These are phyloP conservation scores for Syrrhaptes paradoxus DNA, from an alignment of 2,113 vertebrate genomes.

Conservation along the genomic window DNA sequence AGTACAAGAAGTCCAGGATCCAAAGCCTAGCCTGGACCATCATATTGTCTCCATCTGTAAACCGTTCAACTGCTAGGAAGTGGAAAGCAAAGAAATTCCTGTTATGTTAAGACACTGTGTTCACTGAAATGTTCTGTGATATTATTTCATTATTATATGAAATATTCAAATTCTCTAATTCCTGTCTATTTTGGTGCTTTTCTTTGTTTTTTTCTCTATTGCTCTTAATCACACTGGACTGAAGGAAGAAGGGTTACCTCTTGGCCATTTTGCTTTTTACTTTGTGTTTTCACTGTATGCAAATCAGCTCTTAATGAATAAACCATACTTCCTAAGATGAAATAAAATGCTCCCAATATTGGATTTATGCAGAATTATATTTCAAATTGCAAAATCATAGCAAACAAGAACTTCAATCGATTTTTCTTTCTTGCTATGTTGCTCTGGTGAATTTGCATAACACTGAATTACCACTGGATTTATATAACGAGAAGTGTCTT, in stretches of 20 bases:
- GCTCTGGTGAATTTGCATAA: neutral
- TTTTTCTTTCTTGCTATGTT: neutral
- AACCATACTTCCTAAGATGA: neutral
- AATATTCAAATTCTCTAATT: neutral
- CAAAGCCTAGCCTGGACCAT: neutral
- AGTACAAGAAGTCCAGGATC: constrained; percentile 7
- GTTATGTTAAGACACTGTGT: neutral
- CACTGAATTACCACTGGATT: neutral
- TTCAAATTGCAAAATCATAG: neutral
- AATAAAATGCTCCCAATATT: neutral
- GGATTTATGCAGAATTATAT: neutral
- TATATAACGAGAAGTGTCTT: neutral
- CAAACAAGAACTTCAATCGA: neutral
- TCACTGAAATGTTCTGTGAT: neutral
- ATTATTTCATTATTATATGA: neutral
- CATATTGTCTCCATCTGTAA: neutral
- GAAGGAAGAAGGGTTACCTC: neutral
- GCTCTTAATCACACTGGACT: neutral
- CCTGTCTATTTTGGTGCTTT: neutral
- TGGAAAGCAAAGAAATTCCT: neutral
- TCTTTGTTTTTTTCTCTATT: neutral
- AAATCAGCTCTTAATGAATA: neutral
- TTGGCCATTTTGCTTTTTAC: fast-evolving
- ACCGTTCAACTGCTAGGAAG: neutral
- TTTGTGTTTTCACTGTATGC: neutral